Conservation (phyloP, 2,113 vertebrate species). For the Thunnus maccoyii region DNA sequence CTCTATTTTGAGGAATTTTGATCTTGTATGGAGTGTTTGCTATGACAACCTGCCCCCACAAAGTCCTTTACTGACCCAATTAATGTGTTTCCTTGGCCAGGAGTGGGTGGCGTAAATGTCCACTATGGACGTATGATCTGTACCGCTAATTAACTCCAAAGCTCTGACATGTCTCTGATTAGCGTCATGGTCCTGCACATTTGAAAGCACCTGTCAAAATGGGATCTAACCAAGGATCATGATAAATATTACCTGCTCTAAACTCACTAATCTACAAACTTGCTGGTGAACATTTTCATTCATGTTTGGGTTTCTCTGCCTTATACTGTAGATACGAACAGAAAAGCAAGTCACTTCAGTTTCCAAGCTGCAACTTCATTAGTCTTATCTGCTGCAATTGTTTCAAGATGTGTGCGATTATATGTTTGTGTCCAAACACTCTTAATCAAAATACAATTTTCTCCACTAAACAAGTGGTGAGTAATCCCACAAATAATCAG, state of each 20-base stretch:
- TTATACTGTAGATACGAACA: slow-evolving; percentile 2
- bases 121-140: slow-evolving; percentile 27
- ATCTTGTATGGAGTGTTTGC: slow-evolving; percentile 45
- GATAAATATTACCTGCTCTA: slow-evolving; percentile 26
- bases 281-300: slow-evolving; percentile 17
- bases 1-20: slow-evolving; percentile 28
- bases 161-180: slow-evolving; percentile 38
- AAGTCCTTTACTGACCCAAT: slow-evolving; percentile 64
- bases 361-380: slow-evolving; percentile 59
- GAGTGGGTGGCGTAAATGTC: slow-evolving; percentile 48
- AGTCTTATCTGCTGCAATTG: slow-evolving; percentile 49
- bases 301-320: slow-evolving; percentile 18
- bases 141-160: slow-evolving; percentile 59
- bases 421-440: slow-evolving; percentile 12
- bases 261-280: slow-evolving; percentile 17
- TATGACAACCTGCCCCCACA: slow-evolving; percentile 43
- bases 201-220: slow-evolving; percentile 37
- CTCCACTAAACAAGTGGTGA: slow-evolving; percentile 24
- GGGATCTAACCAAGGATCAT: slow-evolving; percentile 8
- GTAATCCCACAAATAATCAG: slow-evolving; percentile 59
- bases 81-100: slow-evolving; percentile 52
- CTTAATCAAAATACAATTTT: slow-evolving; percentile 54
- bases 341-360: slow-evolving; percentile 61
- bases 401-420: slow-evolving; percentile 50
- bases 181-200: slow-evolving; percentile 33